phyloP scores from a whole-genome alignment of 2,888 invertebrate species.

The Gasteruption jaculator region DNA sequence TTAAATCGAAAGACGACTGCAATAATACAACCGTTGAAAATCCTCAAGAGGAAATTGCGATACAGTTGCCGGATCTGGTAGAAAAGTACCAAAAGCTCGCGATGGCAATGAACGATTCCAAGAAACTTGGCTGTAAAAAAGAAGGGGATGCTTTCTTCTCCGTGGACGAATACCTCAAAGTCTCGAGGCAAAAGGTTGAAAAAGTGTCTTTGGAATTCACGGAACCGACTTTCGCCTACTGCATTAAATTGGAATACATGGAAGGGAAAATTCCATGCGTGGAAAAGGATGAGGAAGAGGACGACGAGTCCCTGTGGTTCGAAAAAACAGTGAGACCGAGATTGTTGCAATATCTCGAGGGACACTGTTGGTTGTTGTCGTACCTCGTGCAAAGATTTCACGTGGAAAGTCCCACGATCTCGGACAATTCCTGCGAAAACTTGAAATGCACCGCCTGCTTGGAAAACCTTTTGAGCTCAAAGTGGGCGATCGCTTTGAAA shows the following conservation, averaged over 20 bases:
- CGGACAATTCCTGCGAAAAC: constrained; percentile 56
- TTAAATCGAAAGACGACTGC: background rate
- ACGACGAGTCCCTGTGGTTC: constrained; percentile 38
- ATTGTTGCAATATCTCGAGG: constrained; percentile 61
- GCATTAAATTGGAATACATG: too few species aligned
- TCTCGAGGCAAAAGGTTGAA: too few species aligned
- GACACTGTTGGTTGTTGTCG: constrained; percentile 66
- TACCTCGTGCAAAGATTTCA: constrained; percentile 66
- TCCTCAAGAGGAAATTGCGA: constrained; percentile 8
- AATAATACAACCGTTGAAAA: background rate
- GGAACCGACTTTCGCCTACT: too few species aligned
- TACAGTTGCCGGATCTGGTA: constrained; percentile 32
- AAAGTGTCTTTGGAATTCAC: too few species aligned
- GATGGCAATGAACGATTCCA: background rate
- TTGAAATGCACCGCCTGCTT: constrained; percentile 57
- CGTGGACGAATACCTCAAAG: constrained; percentile 20
- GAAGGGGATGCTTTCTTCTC: constrained; percentile 16
- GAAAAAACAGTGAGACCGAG: constrained; percentile 50
- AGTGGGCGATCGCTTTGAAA: constrained; percentile 56
- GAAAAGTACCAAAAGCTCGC: constrained; percentile 28
- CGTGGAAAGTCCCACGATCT: constrained; percentile 54
- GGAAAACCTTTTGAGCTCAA: constrained; percentile 59
- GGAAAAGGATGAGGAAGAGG: too few species aligned
- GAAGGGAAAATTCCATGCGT: background rate
- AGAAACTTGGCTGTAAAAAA: constrained; percentile 8